Conservation (phyloP, 2,113 vertebrate genomes). For the Aspiorhynchus laticeps region DNA sequence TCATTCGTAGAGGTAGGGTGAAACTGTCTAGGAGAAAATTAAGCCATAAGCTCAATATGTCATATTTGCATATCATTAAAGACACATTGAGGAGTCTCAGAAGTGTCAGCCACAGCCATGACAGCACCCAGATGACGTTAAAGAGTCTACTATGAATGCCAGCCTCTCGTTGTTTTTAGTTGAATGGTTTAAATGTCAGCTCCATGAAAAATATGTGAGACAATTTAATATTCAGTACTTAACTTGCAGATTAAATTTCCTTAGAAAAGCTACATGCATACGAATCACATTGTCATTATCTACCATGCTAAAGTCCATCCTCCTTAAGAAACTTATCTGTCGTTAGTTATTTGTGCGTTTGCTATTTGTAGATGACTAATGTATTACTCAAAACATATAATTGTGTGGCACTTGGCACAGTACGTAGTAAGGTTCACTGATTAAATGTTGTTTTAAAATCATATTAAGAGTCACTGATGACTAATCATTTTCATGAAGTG, state of each 20-base stretch:
- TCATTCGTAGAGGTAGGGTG: neutral
- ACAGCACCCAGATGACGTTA: neutral
- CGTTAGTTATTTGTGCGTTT: neutral
- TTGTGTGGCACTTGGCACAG: neutral
- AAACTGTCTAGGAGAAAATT: neutral
- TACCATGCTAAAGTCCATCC: neutral
- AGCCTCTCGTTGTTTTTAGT: neutral
- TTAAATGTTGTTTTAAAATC: neutral
- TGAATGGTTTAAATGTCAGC: constrained; percentile 8
- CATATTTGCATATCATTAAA: constrained; percentile 17
- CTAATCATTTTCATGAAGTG: neutral
- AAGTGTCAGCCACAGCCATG: neutral
- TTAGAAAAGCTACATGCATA: neutral
- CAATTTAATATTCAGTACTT: neutral
- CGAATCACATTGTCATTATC: neutral
- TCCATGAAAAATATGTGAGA: neutral
- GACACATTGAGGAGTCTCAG: neutral
- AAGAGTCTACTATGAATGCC: neutral
- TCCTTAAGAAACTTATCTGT: neutral
- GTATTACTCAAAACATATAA: neutral
- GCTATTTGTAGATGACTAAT: neutral
- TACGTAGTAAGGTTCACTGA: neutral
- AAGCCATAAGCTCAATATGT: constrained; percentile 16
- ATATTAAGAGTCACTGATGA: neutral
- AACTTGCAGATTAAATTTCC: neutral